Conservation (phyloP, 2,797 vertebrate genomes). For the Urophycis tenuis region DNA sequence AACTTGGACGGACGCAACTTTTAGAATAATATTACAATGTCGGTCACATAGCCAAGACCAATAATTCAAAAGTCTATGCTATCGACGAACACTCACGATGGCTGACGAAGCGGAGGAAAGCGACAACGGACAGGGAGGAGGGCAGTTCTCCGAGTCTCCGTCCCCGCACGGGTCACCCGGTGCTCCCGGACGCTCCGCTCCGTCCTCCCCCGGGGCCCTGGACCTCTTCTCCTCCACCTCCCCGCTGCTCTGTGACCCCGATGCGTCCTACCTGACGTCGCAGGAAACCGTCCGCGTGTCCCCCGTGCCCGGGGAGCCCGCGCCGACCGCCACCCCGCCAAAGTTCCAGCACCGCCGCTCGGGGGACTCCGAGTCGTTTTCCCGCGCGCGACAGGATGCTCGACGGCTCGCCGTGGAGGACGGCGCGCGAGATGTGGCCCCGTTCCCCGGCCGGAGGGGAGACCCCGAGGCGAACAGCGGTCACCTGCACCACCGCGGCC, state of each 20-base stretch:
- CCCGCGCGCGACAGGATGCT: conserved; percentile 4
- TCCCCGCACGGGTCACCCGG: conserved; percentile 46
- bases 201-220: conserved; percentile 48
- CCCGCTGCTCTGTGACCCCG: background rate
- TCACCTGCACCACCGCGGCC: background rate
- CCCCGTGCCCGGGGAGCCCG: conserved; percentile 11
- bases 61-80: conserved; percentile 36
- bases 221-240: conserved; percentile 25
- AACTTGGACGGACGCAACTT: conserved; percentile 57
- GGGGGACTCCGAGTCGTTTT: conserved; percentile 26
- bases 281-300: background rate
- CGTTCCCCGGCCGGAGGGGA: background rate
- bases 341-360: conserved; percentile 32
- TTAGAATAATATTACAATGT: conserved; percentile 34
- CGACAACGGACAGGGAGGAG: conserved; percentile 54
- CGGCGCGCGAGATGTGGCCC: background rate
- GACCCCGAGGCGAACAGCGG: background rate
- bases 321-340: conserved; percentile 13
- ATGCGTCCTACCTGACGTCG: background rate
- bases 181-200: conserved; percentile 45
- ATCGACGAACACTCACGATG: conserved; percentile 49
- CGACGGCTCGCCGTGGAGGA: conserved; percentile 11
- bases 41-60: conserved; percentile 16
- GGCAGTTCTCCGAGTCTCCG: conserved; percentile 44
- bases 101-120: conserved; percentile 66